Evolutionary conservation across 2,797 vertebrate genomes (phyloP).

Genomic region (Potorous gilbertii): DNA sequence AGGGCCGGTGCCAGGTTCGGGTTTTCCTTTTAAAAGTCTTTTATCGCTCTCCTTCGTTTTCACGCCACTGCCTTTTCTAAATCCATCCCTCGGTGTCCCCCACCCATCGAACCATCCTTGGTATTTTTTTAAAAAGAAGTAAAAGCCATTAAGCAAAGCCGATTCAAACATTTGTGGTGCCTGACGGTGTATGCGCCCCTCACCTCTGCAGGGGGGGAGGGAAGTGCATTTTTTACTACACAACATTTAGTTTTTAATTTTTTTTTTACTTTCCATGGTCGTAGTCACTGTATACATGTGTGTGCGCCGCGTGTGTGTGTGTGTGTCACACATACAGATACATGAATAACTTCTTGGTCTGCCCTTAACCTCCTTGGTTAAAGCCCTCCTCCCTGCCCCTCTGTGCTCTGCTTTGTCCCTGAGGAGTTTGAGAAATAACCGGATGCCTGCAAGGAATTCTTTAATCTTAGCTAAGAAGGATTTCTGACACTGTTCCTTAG

Average conservation of each 20-base stretch:
- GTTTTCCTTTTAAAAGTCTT: background rate
- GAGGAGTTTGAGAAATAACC: background rate
- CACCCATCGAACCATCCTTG: background rate
- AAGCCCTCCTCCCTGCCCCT: background rate
- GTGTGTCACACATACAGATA: too few species aligned
- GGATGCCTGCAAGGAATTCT: background rate
- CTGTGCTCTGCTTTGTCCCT: background rate
- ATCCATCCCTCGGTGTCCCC: background rate
- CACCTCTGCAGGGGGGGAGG: background rate
- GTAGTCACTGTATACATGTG: background rate
- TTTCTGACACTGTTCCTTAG: background rate
- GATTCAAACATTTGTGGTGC: background rate
- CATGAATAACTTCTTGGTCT: too few species aligned
- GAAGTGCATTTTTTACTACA: background rate
- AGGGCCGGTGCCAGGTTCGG: background rate
- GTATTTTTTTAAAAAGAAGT: background rate
- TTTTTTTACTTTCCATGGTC: background rate
- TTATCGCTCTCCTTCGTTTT: background rate
- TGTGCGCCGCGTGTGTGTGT: background rate
- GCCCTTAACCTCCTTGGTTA: background rate
- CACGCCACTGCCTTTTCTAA: background rate
- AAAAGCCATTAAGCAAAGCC: background rate
- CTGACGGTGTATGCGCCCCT: background rate
- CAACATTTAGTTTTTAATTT: background rate
- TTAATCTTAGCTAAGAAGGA: background rate